Evolutionary conservation across 2,797 vertebrate species (phyloP).

Genomic region (Sparus aurata): DNA sequence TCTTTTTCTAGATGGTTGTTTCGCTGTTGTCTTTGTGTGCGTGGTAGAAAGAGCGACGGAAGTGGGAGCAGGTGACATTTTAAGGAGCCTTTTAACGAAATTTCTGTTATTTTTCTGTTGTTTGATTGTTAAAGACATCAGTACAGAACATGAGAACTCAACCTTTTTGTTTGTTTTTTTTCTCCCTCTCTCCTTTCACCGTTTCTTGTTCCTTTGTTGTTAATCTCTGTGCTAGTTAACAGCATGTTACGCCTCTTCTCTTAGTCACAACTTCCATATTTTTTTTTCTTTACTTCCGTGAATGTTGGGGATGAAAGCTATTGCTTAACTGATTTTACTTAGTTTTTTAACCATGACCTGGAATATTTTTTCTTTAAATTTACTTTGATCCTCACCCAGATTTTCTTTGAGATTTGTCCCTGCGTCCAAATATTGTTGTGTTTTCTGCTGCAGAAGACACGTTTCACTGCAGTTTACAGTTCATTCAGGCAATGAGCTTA

Average conservation of each 20-base stretch:
- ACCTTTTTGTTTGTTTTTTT: background rate
- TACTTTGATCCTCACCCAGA: conserved; percentile 5
- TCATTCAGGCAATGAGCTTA: background rate
- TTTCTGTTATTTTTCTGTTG: background rate
- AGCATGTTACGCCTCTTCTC: conserved; percentile 17
- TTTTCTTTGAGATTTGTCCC: background rate
- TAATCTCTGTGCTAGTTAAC: conserved; percentile 30
- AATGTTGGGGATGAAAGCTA: conserved; percentile 10
- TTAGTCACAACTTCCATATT: background rate
- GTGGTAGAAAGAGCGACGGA: background rate
- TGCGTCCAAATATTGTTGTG: background rate
- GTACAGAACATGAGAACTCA: conserved; percentile 7
- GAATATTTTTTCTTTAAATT: background rate
- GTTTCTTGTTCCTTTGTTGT: conserved; percentile 20
- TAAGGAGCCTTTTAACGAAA: background rate
- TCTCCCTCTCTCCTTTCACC: background rate
- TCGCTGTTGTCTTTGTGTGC: background rate
- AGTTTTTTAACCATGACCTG: background rate
- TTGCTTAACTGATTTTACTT: background rate
- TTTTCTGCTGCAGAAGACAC: conserved; percentile 1
- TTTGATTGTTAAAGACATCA: conserved; percentile 23
- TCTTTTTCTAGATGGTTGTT: background rate
- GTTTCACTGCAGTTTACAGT: conserved; percentile 1
- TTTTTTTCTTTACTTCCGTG: background rate
- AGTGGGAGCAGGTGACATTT: conserved; percentile 10